These are phyloP conservation scores for Meleagris gallopavo DNA, from an alignment of 2,113 vertebrate genomes.

Conservation along the genomic window DNA sequence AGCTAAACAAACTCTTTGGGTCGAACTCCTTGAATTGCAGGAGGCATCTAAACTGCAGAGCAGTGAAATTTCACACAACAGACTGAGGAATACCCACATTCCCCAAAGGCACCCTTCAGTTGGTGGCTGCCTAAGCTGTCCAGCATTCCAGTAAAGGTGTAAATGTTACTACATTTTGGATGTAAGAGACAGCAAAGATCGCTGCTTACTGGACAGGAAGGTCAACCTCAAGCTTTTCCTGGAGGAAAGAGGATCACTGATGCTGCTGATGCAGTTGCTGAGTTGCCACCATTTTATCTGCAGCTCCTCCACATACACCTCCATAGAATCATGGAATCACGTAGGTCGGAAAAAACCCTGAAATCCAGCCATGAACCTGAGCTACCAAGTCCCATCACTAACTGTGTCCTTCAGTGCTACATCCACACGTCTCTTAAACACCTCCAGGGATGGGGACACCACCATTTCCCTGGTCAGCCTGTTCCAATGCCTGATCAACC, in stretches of 20 bases:
- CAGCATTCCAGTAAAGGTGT: not conserved
- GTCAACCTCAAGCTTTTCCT: not conserved
- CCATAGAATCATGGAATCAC: not conserved
- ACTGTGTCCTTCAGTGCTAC: not conserved
- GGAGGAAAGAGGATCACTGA: not conserved
- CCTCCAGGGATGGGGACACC: not conserved
- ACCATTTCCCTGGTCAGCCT: not conserved
- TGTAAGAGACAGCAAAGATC: not conserved
- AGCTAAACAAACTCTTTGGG: not conserved
- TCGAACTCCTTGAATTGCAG: not conserved
- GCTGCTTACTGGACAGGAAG: not conserved
- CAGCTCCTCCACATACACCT: not conserved
- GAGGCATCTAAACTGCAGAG: rapidly evolving
- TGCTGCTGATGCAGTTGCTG: rapidly evolving
- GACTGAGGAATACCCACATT: rapidly evolving
- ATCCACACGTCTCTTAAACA: not conserved
- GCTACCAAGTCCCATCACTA: not conserved
- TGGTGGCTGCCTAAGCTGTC: not conserved
- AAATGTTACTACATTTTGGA: not conserved
- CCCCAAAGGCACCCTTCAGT: not conserved
- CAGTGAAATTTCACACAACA: not conserved
- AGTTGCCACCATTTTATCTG: not conserved
- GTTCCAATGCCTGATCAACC: not conserved
- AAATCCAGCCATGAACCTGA: not conserved
- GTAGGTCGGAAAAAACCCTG: not conserved